Evolutionary conservation across 2,888 invertebrate genomes (phyloP).

Genomic region (Oligia strigilis): DNA sequence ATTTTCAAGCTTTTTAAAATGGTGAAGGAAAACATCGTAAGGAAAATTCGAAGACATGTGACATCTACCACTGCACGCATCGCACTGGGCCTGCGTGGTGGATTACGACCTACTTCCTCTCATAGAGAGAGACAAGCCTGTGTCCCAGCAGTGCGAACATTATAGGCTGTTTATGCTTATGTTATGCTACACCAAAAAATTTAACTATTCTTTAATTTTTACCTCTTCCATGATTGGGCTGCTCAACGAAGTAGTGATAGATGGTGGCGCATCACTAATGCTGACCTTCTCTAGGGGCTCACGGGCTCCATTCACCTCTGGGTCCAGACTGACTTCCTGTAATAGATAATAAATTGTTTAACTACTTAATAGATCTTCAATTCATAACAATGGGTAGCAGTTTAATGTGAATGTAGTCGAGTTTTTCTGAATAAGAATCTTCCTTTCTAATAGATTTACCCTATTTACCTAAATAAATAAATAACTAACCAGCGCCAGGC

Average conservation of each 20-base stretch:
- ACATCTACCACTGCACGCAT: too few relatives aligned
- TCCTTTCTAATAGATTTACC: neutral
- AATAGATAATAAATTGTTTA: slow-evolving; percentile 46
- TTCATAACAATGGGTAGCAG: slow-evolving; percentile 10
- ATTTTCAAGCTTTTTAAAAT: neutral
- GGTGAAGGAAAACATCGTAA: too few relatives aligned
- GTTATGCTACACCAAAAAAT: too few relatives aligned
- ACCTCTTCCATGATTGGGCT: slow-evolving; percentile 91
- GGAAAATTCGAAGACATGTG: too few relatives aligned
- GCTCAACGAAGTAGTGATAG: slow-evolving; percentile 86
- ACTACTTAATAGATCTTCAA: slow-evolving; percentile 41
- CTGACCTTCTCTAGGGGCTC: slow-evolving; percentile 83
- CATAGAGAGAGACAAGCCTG: too few relatives aligned
- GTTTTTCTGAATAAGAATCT: neutral
- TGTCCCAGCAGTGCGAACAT: too few relatives aligned
- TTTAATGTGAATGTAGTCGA: neutral
- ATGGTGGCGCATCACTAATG: slow-evolving; percentile 84
- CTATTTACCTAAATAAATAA: neutral
- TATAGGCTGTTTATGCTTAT: too few relatives aligned
- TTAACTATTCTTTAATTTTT: slow-evolving; percentile 47
- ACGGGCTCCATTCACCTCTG: slow-evolving; percentile 86
- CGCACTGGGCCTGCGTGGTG: too few relatives aligned
- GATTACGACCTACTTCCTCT: too few relatives aligned
- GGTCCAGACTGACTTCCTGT: slow-evolving; percentile 86
- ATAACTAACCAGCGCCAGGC: neutral